These are phyloP conservation scores for Ectemnius cavifrons DNA, from an alignment of 2,888 invertebrate species.

Conservation along the genomic window DNA sequence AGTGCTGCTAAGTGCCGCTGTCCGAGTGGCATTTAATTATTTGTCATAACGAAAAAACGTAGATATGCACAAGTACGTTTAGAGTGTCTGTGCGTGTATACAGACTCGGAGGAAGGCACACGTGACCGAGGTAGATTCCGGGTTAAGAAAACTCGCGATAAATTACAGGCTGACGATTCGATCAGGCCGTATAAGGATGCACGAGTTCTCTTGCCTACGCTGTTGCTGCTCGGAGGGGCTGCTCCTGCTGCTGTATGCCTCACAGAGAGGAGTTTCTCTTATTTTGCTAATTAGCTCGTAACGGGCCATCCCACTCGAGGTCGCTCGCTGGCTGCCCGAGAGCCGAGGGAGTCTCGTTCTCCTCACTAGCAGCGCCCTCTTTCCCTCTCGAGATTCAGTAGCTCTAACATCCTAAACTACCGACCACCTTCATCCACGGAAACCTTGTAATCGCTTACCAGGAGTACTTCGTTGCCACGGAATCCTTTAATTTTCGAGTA, in stretches of 20 bases:
- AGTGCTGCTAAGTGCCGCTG: neutral
- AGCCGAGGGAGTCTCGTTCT: slow-evolving; percentile 13
- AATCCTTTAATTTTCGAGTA: neutral
- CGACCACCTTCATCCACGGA: slow-evolving; percentile 44
- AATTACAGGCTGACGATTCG: slow-evolving; percentile 59
- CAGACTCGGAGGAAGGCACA: too few relatives aligned
- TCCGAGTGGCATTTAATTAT: slow-evolving; percentile 5
- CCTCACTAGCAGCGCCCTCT: slow-evolving; percentile 43
- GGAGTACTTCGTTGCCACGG: slow-evolving; percentile 31
- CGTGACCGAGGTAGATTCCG: slow-evolving; percentile 36
- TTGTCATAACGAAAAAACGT: slow-evolving; percentile 17
- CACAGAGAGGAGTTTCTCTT: slow-evolving; percentile 56
- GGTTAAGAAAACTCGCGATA: slow-evolving; percentile 54
- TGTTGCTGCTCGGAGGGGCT: slow-evolving; percentile 28
- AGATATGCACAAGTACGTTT: slow-evolving; percentile 9
- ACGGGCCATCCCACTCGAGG: slow-evolving; percentile 59
- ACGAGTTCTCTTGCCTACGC: slow-evolving; percentile 50
- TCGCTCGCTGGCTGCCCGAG: slow-evolving; percentile 37
- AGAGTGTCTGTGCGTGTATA: too few relatives aligned
- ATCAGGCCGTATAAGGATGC: slow-evolving; percentile 56
- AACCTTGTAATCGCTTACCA: slow-evolving; percentile 46
- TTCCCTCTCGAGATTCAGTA: neutral
- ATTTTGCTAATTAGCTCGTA: slow-evolving; percentile 69
- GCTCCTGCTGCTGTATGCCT: slow-evolving; percentile 40
- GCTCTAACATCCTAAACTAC: slow-evolving; percentile 29